Evolutionary conservation across 2,888 invertebrate species (phyloP), one percentile per base, ranked within the genome.

Genomic region (Encarsia formosa): DNA sequence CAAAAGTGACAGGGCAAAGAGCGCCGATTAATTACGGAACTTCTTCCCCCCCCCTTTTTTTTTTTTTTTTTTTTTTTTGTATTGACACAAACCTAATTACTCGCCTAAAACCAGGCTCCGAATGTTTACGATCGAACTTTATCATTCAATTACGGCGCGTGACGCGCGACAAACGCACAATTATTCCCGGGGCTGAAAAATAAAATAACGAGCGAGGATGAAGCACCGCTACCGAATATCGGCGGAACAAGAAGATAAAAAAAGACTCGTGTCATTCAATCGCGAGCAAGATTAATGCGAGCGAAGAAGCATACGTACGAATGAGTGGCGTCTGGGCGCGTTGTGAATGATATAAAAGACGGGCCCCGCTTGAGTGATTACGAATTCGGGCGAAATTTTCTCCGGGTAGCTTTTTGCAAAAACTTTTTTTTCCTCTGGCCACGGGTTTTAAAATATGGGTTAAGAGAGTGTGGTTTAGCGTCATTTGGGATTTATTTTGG

Each of bases 131-230:
- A 61, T 61, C 59, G 63, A 66, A 62, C 64, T 64, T 66, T 66
- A 68, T 68, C 66, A 65, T 65, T 69, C 67, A 67, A 69, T 68
- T 67, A 69, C 58, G 49, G 57, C 63, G 64, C 66, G 65, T 69
- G 68, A 69, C 66, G 24, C 29, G 54, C 54, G 50, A 50, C 34
- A 34, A 49, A 20, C 37, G 34, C 15, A 16, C 15, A 15, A 16
- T n/a, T 18, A 8, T 15, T 18, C 34, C 3, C 13, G 3, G 34
- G 20, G 37, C 18, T 16, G 9, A 19, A 11, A 19, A 19, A 20
- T 20, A 18, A 37, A 18, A 18, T 37, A n/a, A 18, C 37, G 37
- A 19, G 35, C 5, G 6, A 11, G 11, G 26, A 6, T 11, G 11
- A 26, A 26, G 26, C 26, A 26, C 6, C 26, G 26, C n/a, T n/a